Percentiles rank a stretch among this genome's conserved stretches.
phyloP scores from a whole-genome alignment of 2,888 invertebrate genomes.

The Hesperia comma region DNA sequence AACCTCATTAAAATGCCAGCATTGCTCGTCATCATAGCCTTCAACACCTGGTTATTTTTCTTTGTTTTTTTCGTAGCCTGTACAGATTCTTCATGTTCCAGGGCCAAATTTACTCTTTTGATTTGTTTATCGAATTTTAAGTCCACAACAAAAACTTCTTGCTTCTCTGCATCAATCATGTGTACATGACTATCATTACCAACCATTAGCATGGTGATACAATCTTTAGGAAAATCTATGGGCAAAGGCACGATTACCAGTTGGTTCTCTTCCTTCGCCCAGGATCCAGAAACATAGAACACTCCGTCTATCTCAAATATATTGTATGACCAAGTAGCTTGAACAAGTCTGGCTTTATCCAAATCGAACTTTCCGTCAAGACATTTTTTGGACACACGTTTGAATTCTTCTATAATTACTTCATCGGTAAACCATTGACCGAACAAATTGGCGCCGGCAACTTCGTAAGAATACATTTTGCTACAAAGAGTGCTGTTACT shows the following conservation, averaged over 20 bases:
- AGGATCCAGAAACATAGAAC: constrained; percentile 65
- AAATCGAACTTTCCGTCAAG: constrained; percentile 43
- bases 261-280: constrained; percentile 56
- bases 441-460: constrained; percentile 72
- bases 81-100: constrained; percentile 39
- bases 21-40: constrained; percentile 56
- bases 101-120: constrained; percentile 55
- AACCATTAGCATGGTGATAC: constrained; percentile 49
- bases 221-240: constrained; percentile 35
- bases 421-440: constrained; percentile 67
- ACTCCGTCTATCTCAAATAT: constrained; percentile 55
- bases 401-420: constrained; percentile 54
- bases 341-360: constrained; percentile 49
- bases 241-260: constrained; percentile 55
- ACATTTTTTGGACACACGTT: constrained; percentile 42
- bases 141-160: constrained; percentile 57
- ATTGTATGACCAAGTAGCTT: constrained; percentile 73
- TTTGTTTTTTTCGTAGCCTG: constrained; percentile 50
- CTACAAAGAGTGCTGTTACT: background rate
- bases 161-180: constrained; percentile 51
- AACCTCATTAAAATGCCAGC: constrained; percentile 61
- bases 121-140: constrained; percentile 51
- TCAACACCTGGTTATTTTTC: constrained; percentile 51
- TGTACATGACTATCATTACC: constrained; percentile 68
- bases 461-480: constrained; percentile 56